Evolutionary conservation across 2,888 invertebrate species (phyloP), one percentile per base, ranked within the genome.

Genomic region (Punctoribates punctum): DNA sequence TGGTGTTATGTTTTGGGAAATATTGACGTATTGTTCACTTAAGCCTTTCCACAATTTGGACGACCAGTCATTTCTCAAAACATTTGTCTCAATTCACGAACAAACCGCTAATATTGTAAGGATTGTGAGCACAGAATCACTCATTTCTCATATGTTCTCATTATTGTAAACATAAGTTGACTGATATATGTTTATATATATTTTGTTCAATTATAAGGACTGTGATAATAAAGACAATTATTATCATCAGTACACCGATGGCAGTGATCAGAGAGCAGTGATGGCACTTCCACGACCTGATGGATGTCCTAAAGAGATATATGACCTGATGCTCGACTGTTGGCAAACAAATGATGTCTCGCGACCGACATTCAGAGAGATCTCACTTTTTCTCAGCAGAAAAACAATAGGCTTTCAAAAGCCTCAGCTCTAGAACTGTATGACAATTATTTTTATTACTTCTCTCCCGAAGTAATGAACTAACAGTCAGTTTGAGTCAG

Each of bases 291-390:
- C 89, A 42, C 89, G 90, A 79, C 93, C 92, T 17, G 86, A 89
- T 62, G 88, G 89, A 78, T 93, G 93, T 84, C 91, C 94, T 57
- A 87, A 91, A 79, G 94, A 95, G 84, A 91, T 95, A 79, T 94
- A 92, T 86, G 93, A 93, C 84, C 88, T 94, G 81, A 93, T 95
- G 92, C 89, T 90, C 81, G 93, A 94, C 85, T 95, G 94, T 85
- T 95, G 94, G 94, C 90, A 91, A 81, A 87, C 92, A 75, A 89
- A 90, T 81, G 90, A 91, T 73, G 87, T 88, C 74, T 90, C 92
- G 82, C 87, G 95, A 54, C 94, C 94, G 0, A 88, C 90, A 78
- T 95, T 95, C 86, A 87, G 90, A 82, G 94, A 94, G 85, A 91
- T 95, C 75, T 92, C 93, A 83, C 88, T 92, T 82, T 94, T 92